A percentile compares a stretch with the other conserved stretches of the same genome.
phyloP scores from a whole-genome alignment of 1,140 invertebrate species.

The Helicoverpa armigera region DNA sequence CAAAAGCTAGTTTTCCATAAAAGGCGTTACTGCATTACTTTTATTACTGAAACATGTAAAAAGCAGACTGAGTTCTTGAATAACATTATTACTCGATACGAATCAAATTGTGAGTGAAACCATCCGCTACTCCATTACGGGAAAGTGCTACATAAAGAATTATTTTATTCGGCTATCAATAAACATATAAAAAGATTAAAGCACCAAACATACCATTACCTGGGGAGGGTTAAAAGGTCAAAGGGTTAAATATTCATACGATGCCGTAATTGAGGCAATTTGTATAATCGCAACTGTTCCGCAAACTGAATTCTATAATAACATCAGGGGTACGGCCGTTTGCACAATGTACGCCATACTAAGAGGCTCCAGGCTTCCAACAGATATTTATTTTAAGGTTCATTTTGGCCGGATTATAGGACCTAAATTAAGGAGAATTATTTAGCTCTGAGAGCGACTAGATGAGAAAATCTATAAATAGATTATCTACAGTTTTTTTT shows the following conservation, averaged over 20 bases:
- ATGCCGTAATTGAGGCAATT: constrained; percentile 48
- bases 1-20: no score
- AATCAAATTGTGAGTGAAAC: not conserved
- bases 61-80: not conserved
- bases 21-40: no score
- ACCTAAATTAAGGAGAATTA: not conserved
- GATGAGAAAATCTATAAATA: not conserved
- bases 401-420: not conserved
- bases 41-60: no score
- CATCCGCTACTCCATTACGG: not conserved
- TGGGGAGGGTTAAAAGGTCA: constrained; percentile 37
- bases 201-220: constrained; percentile 24
- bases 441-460: not conserved
- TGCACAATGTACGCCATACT: constrained; percentile 23
- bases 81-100: not conserved
- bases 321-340: constrained; percentile 33
- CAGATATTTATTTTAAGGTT: constrained; percentile 13
- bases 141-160: constrained; percentile 20
- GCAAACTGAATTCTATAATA: constrained; percentile 51
- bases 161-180: constrained; percentile 30
- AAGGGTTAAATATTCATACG: constrained; percentile 46
- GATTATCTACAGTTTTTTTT: no score
- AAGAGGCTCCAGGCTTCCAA: not conserved
- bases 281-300: constrained; percentile 50
- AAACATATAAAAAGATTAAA: constrained; percentile 41